Evolutionary conservation across 2,113 vertebrate genomes (phyloP), one percentile per base, ranked within the genome.

Genomic region (Dromiciops gliroides): DNA sequence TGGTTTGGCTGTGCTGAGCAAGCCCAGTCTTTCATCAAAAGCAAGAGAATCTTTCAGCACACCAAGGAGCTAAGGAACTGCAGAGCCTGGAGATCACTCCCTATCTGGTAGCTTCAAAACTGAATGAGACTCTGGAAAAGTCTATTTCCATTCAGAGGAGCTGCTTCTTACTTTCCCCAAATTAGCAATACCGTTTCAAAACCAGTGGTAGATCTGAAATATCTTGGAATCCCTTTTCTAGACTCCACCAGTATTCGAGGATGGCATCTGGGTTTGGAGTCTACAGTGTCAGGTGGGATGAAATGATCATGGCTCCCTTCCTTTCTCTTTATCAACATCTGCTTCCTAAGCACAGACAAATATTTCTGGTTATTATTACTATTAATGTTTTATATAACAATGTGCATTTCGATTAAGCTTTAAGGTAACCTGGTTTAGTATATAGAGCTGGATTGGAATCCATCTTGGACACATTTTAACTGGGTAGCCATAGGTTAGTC

Each of bases 121-220:
- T 90, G 44, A 90, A 91, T 48, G 10, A 28, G 22, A 67, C 1
- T 89, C 24, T 94, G 44, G 48, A 60, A 95, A 92, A 49, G 89
- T 48, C 22, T 22, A 49, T n/a, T 91, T 95, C 16, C 49, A 53
- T 75, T 19, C 49, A 94, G 50, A 88, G 51, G 53, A 89, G 0
- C 8, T 51, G 19, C 50, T n/a, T 50, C 3, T 16, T 53, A 26
- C 9, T 48, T 26, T 88, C 53, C 9, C 60, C 0, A 48, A 8
- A 8, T 52, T 49, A 31, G 75, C 24, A 50, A 91, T 91, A 52
- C 8, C 67, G 25, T 48, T 92, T 7, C 47, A 50, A 23, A 14
- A 49, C 3, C 14, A 83, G 67, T 83, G n/a, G 3, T 51, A 89
- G 44, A 91, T 95, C 89, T 90, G 24, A 95, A 52, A 94, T 49